phyloP scores from a whole-genome alignment of 2,797 vertebrate genomes.

The Merluccius polli region DNA sequence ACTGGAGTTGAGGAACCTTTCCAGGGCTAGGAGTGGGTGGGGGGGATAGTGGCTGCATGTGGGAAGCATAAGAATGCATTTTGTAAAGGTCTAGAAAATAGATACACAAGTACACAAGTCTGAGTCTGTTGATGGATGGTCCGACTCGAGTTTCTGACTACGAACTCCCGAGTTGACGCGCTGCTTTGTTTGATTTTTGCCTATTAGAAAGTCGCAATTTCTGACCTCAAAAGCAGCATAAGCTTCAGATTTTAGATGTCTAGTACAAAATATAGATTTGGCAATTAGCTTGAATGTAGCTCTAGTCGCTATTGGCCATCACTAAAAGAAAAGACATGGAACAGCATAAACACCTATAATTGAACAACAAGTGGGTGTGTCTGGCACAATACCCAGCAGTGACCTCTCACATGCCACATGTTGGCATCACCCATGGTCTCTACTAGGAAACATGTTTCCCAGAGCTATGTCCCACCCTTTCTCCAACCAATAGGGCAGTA shows the following conservation, averaged over 20 bases:
- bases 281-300: background rate
- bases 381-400: conserved; percentile 18
- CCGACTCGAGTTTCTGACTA: no score
- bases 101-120: background rate
- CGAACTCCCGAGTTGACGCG: no score
- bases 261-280: background rate
- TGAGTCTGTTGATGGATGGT: background rate
- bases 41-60: background rate
- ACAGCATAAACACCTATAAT: no score
- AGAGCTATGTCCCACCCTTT: background rate
- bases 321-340: background rate
- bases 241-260: background rate
- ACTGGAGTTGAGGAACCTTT: background rate
- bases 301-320: background rate
- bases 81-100: background rate
- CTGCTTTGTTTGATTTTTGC: no score
- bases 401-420: conserved; percentile 15
- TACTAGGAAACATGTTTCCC: background rate
- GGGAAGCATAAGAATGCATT: background rate
- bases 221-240: no score
- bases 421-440: conserved; percentile 8
- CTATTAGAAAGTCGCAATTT: no score
- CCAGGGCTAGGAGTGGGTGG: background rate
- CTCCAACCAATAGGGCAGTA: background rate
- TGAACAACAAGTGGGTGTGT: conserved; percentile 15